phyloP scores from a whole-genome alignment of 1,140 invertebrate species.

The Adelges cooleyi region DNA sequence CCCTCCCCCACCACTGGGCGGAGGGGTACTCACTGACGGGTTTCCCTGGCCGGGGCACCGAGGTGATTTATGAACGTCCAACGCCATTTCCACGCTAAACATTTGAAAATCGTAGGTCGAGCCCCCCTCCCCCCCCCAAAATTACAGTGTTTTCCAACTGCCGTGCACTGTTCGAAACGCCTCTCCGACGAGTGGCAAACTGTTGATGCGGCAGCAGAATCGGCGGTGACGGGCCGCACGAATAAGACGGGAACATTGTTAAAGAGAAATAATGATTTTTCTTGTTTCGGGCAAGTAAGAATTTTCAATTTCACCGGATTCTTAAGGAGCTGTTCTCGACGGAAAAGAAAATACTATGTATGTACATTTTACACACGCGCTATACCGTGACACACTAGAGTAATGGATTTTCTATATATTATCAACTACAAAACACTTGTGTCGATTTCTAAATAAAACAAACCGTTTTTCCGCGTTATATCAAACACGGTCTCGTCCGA shows the following conservation, averaged over 20 bases:
- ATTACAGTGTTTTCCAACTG: conserved; percentile 3
- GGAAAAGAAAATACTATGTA: neutral
- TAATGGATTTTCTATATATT: conserved; percentile 11
- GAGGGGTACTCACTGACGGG: neutral
- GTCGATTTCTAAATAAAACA: conserved; percentile 1
- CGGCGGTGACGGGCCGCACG: neutral
- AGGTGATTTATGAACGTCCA: conserved; percentile 23
- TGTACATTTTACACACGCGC: too few species aligned
- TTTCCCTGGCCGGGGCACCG: neutral
- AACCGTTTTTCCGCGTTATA: too few species aligned
- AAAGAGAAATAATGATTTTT: conserved; percentile 15
- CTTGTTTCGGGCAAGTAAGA: neutral
- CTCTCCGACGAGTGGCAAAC: neutral
- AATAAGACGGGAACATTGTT: conserved; percentile 14
- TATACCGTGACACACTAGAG: neutral
- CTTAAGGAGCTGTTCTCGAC: neutral
- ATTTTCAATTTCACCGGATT: conserved; percentile 9
- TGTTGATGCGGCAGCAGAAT: neutral
- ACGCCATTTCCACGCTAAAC: conserved; percentile 21
- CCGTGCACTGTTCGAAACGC: too few species aligned
- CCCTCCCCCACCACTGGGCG: neutral
- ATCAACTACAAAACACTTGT: neutral
- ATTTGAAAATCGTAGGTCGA: conserved; percentile 11
- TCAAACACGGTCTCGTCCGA: too few species aligned
- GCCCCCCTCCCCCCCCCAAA: neutral